Evolutionary conservation across 2,888 invertebrate species (phyloP).

Genomic region (Zootermopsis nevadensis): DNA sequence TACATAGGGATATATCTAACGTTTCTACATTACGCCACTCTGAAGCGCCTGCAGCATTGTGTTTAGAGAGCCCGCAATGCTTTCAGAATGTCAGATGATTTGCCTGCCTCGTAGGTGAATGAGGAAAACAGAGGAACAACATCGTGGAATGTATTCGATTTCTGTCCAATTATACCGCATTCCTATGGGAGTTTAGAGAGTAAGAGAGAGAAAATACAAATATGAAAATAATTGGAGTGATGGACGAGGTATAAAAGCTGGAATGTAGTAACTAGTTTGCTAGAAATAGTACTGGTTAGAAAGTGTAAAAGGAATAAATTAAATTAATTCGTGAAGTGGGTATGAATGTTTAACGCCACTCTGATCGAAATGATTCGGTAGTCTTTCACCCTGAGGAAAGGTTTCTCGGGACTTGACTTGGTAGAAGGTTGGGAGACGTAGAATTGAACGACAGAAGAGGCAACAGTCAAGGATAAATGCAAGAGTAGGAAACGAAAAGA

Average conservation of each 20-base stretch:
- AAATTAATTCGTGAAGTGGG: not conserved
- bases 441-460: conserved; percentile 24
- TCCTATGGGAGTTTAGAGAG: not conserved
- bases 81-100: not conserved
- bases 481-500: not conserved
- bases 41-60: conserved; percentile 21
- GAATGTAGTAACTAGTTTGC: not conserved
- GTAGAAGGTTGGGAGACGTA: not conserved
- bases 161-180: not conserved
- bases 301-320: not conserved
- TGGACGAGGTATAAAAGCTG: not conserved
- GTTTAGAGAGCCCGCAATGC: conserved; percentile 8
- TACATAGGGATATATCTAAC: not conserved
- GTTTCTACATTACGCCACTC: not conserved
- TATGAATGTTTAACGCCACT: conserved; percentile 19
- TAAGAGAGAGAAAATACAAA: not conserved
- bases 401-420: not conserved
- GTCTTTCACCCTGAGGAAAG: not conserved
- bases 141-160: not conserved
- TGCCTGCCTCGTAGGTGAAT: conserved; percentile 2
- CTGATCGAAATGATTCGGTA: conserved; percentile 3
- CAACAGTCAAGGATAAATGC: conserved; percentile 8
- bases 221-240: conserved; percentile 4
- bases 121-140: not conserved
- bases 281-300: not conserved